phyloP scores from a whole-genome alignment of 2,113 vertebrate species.

The human (Homo sapiens) region DNA sequence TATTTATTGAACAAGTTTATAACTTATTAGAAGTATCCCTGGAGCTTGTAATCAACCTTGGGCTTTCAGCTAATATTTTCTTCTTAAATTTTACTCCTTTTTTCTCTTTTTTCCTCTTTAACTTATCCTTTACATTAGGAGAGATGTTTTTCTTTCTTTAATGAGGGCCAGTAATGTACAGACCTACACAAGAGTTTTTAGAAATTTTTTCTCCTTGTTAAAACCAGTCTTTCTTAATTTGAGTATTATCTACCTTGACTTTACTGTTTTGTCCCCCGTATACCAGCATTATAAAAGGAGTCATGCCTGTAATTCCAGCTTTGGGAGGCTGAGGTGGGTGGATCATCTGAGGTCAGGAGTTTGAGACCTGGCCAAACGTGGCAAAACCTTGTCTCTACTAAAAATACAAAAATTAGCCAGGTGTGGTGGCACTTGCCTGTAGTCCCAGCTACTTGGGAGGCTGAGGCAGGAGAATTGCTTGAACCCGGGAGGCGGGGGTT shows the following conservation, averaged over 20 bases:
- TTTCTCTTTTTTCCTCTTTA: too few species aligned
- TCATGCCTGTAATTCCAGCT: too few species aligned
- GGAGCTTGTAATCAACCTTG: not conserved
- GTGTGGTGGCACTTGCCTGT: too few species aligned
- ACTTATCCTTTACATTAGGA: too few species aligned
- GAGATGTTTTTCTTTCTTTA: not conserved
- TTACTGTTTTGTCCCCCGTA: not conserved
- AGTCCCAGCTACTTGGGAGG: too few species aligned
- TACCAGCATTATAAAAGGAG: not conserved
- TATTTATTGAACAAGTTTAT: slow-evolving; percentile 15
- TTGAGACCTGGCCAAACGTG: too few species aligned
- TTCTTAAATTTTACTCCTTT: not conserved
- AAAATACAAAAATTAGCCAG: too few species aligned
- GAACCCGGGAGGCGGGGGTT: too few species aligned
- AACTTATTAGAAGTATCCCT: not conserved
- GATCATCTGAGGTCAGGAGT: too few species aligned
- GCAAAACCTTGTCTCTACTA: too few species aligned
- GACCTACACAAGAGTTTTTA: not conserved
- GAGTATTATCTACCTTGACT: not conserved
- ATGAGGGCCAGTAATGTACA: not conserved
- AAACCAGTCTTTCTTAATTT: slow-evolving; percentile 23
- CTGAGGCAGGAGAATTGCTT: too few species aligned
- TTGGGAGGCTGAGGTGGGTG: too few species aligned
- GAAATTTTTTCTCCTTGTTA: not conserved
- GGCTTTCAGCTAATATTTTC: not conserved